These are phyloP conservation scores for Chaetodon trifasciatus DNA, from an alignment of 2,797 vertebrate species.

Conservation along the genomic window DNA sequence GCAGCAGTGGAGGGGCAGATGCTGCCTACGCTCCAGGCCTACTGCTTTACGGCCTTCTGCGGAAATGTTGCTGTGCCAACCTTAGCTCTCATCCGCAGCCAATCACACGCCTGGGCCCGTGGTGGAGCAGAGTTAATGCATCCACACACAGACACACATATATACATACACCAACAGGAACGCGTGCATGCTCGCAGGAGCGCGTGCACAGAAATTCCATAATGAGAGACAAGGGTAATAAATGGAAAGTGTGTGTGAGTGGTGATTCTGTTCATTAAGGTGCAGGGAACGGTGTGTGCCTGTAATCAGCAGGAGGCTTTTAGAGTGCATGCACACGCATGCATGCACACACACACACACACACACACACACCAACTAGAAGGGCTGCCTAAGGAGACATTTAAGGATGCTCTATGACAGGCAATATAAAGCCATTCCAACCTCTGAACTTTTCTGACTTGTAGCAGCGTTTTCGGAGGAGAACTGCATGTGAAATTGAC, in stretches of 20 bases:
- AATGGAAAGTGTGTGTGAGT: slow-evolving; percentile 75
- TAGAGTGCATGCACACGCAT: slow-evolving; percentile 35
- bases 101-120: slow-evolving; percentile 77
- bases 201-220: slow-evolving; percentile 50
- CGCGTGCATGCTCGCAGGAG: background rate
- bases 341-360: slow-evolving; percentile 11
- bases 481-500: slow-evolving; percentile 54
- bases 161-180: slow-evolving; percentile 23
- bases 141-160: slow-evolving; percentile 61
- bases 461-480: slow-evolving; percentile 41
- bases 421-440: slow-evolving; percentile 61
- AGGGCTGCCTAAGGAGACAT: slow-evolving; percentile 66
- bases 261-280: slow-evolving; percentile 78
- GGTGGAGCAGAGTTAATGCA: slow-evolving; percentile 77
- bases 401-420: slow-evolving; percentile 67
- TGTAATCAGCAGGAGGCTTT: slow-evolving; percentile 69
- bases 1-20: slow-evolving; percentile 84
- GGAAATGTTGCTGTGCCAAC: slow-evolving; percentile 85
- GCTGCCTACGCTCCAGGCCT: slow-evolving; percentile 85
- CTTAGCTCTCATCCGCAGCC: slow-evolving; percentile 82
- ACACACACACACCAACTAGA: slow-evolving; percentile 21
- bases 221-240: slow-evolving; percentile 74
- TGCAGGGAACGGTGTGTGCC: slow-evolving; percentile 72
- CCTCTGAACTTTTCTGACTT: slow-evolving; percentile 57
- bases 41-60: slow-evolving; percentile 87